Evolutionary conservation across 2,888 invertebrate genomes (phyloP).

Genomic region (Megastigmus dorsalis): DNA sequence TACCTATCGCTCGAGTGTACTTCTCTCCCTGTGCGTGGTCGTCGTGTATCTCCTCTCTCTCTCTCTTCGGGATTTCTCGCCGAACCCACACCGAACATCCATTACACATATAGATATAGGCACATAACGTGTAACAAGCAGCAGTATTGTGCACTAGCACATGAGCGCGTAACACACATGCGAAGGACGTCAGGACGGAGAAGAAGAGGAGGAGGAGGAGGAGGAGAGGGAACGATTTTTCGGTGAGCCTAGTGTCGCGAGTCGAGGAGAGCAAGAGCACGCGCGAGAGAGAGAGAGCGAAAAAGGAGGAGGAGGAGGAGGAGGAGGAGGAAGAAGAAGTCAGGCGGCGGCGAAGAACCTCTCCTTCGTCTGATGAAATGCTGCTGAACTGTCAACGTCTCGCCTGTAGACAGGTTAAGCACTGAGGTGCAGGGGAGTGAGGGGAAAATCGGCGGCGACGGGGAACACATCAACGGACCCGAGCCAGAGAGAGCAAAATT

Average conservation of each 20-base stretch:
- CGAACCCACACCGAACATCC: not conserved
- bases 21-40: not conserved
- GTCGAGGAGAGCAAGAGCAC: not conserved
- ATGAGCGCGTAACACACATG: conserved; percentile 36
- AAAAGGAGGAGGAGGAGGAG: not conserved
- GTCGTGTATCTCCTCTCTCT: not conserved
- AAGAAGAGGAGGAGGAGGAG: conserved; percentile 16
- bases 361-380: conserved; percentile 23
- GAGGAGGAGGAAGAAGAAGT: not conserved
- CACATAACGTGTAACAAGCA: not conserved
- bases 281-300: not conserved
- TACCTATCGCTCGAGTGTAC: too few species aligned
- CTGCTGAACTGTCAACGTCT: conserved; percentile 45
- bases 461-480: not conserved
- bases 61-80: not conserved
- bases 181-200: conserved; percentile 43
- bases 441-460: not conserved
- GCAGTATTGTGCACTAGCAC: not conserved
- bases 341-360: not conserved
- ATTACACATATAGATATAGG: too few species aligned
- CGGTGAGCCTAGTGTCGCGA: conserved; percentile 13
- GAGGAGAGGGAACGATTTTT: conserved; percentile 21
- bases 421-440: not conserved
- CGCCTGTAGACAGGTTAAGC: not conserved
- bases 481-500: not conserved